Percentiles rank a stretch among this genome's conserved stretches.
Evolutionary conservation across 2,797 vertebrate species (phyloP).

Genomic region (Phataginus tetradactyla): DNA sequence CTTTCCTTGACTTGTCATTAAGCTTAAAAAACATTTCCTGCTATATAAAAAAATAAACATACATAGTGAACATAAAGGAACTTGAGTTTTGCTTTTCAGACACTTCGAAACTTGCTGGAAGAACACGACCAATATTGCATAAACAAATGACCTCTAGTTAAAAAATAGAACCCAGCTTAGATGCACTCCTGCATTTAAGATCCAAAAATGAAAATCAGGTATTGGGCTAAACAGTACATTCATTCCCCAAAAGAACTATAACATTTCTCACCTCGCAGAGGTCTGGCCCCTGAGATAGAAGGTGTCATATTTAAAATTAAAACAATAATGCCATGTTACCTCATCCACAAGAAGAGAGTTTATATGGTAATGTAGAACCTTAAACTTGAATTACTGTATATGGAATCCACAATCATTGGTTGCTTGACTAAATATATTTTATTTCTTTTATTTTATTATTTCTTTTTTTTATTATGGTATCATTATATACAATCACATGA

Average conservation of each 20-base stretch:
- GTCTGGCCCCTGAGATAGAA: neutral
- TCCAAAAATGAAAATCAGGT: neutral
- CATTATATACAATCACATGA: too few species aligned
- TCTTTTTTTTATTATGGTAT: too few species aligned
- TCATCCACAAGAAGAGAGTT: neutral
- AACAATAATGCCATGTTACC: neutral
- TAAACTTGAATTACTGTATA: neutral
- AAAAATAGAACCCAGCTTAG: neutral
- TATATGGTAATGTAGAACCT: neutral
- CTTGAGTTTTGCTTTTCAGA: neutral
- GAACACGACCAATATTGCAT: neutral
- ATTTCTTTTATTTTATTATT: too few species aligned
- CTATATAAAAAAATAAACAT: too few species aligned
- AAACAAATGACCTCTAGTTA: neutral
- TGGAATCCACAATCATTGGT: neutral
- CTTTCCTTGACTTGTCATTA: neutral
- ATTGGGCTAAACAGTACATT: neutral
- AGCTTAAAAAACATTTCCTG: neutral
- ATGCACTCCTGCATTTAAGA: neutral
- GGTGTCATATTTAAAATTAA: neutral
- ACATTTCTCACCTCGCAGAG: neutral
- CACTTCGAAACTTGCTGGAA: neutral
- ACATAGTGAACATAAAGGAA: neutral
- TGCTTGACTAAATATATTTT: neutral
- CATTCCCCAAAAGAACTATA: neutral